phyloP scores from a whole-genome alignment of 2,797 vertebrate genomes.

The Ciconia nigra region DNA sequence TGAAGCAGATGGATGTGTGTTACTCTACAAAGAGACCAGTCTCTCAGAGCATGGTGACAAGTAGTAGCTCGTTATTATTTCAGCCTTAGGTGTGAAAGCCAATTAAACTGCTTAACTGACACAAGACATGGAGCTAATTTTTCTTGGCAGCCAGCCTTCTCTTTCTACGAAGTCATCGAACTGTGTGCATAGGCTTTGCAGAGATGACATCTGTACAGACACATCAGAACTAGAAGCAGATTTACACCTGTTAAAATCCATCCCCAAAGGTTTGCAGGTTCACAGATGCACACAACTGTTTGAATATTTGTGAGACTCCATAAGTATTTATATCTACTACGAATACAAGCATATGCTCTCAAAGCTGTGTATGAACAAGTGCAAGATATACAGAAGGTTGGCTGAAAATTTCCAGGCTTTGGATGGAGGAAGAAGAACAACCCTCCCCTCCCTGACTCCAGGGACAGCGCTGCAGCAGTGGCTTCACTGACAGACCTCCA shows the following conservation, averaged over 20 bases:
- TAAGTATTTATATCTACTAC: background rate
- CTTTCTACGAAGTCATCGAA: background rate
- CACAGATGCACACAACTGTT: background rate
- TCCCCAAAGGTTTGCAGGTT: background rate
- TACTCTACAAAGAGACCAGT: background rate
- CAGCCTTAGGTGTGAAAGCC: background rate
- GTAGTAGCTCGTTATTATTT: conserved; percentile 25
- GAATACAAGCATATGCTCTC: conserved; percentile 18
- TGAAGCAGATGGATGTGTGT: background rate
- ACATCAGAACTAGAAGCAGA: background rate
- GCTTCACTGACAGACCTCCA: background rate
- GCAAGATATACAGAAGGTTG: background rate
- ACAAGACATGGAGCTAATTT: background rate
- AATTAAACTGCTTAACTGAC: conserved; percentile 34
- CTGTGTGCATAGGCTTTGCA: background rate
- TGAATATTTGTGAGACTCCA: background rate
- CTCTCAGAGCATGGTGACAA: background rate
- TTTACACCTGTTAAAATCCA: conserved; percentile 1
- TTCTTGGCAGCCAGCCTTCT: conserved; percentile 2
- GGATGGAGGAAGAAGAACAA: background rate
- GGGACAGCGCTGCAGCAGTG: background rate
- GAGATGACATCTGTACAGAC: background rate
- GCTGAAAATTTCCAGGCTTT: background rate
- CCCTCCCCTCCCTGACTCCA: accelerated
- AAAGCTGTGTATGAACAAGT: conserved; percentile 15